Evolutionary conservation across 2,888 invertebrate species (phyloP), one percentile per base, ranked within the genome.

Genomic region (Rotaria macrura): DNA sequence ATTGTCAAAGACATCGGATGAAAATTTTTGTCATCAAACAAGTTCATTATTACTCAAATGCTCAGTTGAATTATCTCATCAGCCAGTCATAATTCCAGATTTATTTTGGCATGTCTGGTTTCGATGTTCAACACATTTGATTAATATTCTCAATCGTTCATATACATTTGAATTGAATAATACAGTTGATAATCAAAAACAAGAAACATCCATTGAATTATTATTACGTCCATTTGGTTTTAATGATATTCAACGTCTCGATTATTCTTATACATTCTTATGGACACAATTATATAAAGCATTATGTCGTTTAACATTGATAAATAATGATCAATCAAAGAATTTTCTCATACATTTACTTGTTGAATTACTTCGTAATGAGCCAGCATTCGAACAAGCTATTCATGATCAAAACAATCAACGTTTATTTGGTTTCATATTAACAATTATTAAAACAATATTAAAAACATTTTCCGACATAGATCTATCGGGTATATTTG

Each of bases 21-120:
- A 79, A 43, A 79, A 79, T 79, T 79, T 79, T 79, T 79, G 79
- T 79, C 34, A 43, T 43, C 79, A 79, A 79, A 79, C 79, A 43
- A 43, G n/a, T n/a, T 79, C 43, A 25, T n/a, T 79, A 23, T n/a
- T 79, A 43, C 20, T 43, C 7, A 79, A 79, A 79, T 79, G 79
- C 43, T 43, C 43, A 10, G 79, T n/a, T 25, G 79, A 79, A 79
- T n/a, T 79, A 14, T 43, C 12, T n/a, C 79, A 79, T 43, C 79
- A 79, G 43, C 79, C 40, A n/a, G 2, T 79, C 25, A 40, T 4
- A 43, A 65, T 65, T 38, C 43, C 79, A n/a, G 25, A 5, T 4
- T 79, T 79, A n/a, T 40, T 43, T n/a, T 79, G 79, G 79, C 79
- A 79, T 43, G 43, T 79, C 25, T 79, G 79, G 79, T 79, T n/a